Evolutionary conservation across 2,113 vertebrate genomes (phyloP), one percentile per base, ranked within the genome.

Genomic region (Vulpes vulpes): DNA sequence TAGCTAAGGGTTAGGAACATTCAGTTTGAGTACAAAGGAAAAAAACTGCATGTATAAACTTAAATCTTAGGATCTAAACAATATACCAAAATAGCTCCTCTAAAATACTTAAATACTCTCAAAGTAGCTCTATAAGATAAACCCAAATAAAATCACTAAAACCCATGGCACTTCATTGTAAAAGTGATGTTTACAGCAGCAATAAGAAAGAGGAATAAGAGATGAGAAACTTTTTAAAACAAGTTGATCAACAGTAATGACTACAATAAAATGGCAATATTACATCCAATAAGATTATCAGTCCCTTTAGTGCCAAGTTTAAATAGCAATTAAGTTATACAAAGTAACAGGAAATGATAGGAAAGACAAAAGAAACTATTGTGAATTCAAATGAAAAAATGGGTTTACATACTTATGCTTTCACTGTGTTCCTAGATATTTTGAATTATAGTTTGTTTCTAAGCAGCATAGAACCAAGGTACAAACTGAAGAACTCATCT

Each of bases 121-220:
- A 73, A 25, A 80, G 43, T 32, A 73, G 60, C 67, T 94, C 5
- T 80, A 60, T 57, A 90, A 78, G 83, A 97, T 94, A 27, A 27
- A 81, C 15, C 65, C 19, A 94, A 78, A 91, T 73, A 84, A 96
- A 95, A 89, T 94, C 93, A 89, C 55, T 91, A 90, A 92, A 91
- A 43, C 20, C 74, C 84, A 69, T 16, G 7, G 35, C 12, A 62
- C 16, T 76, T 84, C 32, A 81, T 83, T 69, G 80, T 38, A 22
- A 81, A 84, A 83, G 20, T 82, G 35, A 59, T 27, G 14, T 78
- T 96, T 59, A 86, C 5, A 95, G 12, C 22, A 79, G 43, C 17
- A 89, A 73, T 59, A 89, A 91, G 27, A 95, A 80, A 76, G 30
- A 69, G 51, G 59, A 94, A 60, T 49, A 65, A 64, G 30, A 90